A percentile compares a stretch with the other conserved stretches of the same genome.
These are phyloP conservation scores for Aphidius ervi DNA, from an alignment of 1,140 invertebrate genomes.

Conservation along the genomic window DNA sequence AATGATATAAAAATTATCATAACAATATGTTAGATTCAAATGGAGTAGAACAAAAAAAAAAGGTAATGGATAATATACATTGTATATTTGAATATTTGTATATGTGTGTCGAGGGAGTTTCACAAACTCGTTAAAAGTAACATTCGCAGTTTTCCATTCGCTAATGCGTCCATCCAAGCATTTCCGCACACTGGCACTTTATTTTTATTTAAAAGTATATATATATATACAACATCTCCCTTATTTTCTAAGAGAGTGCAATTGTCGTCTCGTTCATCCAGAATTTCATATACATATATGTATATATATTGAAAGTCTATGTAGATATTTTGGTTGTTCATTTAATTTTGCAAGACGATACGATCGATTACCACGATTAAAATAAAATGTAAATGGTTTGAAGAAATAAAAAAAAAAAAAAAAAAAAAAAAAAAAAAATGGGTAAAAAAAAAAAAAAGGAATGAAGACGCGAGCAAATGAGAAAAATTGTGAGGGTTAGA, in stretches of 20 bases:
- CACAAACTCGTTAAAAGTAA: conserved; percentile 40
- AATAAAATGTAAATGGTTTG: conserved; percentile 51
- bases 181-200: conserved; percentile 40
- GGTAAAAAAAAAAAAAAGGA: too few species aligned
- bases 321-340: conserved; percentile 23
- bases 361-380: conserved; percentile 54
- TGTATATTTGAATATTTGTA: neutral
- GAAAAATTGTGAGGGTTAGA: neutral
- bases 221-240: neutral
- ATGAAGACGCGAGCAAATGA: too few species aligned
- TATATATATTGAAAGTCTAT: neutral
- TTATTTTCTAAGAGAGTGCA: too few species aligned
- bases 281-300: neutral
- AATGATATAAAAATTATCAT: conserved; percentile 10
- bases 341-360: conserved; percentile 42
- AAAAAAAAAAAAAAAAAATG: too few species aligned
- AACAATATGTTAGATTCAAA: neutral
- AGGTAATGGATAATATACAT: too few species aligned
- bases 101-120: conserved; percentile 19
- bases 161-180: conserved; percentile 45
- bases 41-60: neutral
- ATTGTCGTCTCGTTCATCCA: neutral
- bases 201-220: conserved; percentile 51
- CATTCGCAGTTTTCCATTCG: conserved; percentile 41
- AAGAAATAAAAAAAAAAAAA: too few species aligned